Percentiles rank a stretch among this genome's conserved stretches.
These are phyloP conservation scores for Tachycineta bicolor DNA, from an alignment of 2,113 vertebrate species.

Conservation along the genomic window DNA sequence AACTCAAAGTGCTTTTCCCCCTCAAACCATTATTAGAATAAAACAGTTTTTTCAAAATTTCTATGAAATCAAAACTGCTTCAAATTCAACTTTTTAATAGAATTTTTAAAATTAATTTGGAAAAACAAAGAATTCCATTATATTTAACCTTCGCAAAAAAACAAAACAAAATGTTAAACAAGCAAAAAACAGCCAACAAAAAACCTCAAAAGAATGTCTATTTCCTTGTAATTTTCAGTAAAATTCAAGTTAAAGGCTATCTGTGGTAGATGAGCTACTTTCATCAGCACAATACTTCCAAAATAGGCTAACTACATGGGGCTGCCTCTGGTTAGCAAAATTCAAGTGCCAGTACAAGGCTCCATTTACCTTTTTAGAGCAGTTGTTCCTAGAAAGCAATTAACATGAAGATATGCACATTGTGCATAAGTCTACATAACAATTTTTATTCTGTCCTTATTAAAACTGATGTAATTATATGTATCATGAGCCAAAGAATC, in stretches of 20 bases:
- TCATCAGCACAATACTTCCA: neutral
- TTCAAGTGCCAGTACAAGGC: neutral
- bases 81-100: neutral
- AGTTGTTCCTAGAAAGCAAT: neutral
- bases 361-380: neutral
- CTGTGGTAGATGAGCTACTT: neutral
- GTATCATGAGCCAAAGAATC: neutral
- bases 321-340: neutral
- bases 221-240: neutral
- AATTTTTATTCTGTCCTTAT: neutral
- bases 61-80: neutral
- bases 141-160: neutral
- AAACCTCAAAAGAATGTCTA: neutral
- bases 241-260: neutral
- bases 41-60: neutral
- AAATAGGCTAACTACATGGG: neutral
- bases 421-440: neutral
- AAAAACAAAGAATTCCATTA: neutral
- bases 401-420: neutral
- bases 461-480: neutral
- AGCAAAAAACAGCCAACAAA: neutral
- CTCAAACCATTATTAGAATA: neutral
- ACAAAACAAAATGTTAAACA: neutral
- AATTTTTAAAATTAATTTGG: neutral
- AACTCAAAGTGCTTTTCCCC: neutral